Evolutionary conservation across 2,797 vertebrate genomes (phyloP).

Genomic region (Dipus sagitta): DNA sequence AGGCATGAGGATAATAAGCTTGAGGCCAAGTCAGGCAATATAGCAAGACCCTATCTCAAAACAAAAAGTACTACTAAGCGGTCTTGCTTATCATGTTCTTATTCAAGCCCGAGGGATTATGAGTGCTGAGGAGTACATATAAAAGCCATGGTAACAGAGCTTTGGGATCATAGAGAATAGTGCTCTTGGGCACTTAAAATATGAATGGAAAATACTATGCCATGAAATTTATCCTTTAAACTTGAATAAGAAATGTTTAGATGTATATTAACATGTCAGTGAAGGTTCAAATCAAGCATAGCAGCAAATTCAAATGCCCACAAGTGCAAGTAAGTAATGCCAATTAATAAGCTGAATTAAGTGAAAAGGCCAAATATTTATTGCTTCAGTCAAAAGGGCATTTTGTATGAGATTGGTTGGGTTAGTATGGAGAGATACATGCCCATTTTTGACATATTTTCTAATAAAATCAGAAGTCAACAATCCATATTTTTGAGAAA

Average conservation of each 20-base stretch:
- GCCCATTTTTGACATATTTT: constrained; percentile 18
- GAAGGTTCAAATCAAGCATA: not conserved
- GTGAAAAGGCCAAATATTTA: not conserved
- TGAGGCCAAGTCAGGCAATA: not conserved
- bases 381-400: not conserved
- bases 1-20: not conserved
- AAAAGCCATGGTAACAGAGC: not conserved
- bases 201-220: not conserved
- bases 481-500: constrained; percentile 16
- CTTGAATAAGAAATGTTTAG: not conserved
- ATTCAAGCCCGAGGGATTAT: not conserved
- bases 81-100: not conserved
- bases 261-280: not conserved
- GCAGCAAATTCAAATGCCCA: not conserved
- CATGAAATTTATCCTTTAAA: not conserved
- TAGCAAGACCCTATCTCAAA: not conserved
- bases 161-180: not conserved
- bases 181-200: not conserved
- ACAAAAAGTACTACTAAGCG: too few relatives aligned
- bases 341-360: not conserved
- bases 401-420: not conserved
- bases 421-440: not conserved
- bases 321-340: not conserved
- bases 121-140: not conserved
- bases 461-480: not conserved